Evolutionary conservation across 1,140 invertebrate species (phyloP).

Genomic region (Anastrepha obliqua): DNA sequence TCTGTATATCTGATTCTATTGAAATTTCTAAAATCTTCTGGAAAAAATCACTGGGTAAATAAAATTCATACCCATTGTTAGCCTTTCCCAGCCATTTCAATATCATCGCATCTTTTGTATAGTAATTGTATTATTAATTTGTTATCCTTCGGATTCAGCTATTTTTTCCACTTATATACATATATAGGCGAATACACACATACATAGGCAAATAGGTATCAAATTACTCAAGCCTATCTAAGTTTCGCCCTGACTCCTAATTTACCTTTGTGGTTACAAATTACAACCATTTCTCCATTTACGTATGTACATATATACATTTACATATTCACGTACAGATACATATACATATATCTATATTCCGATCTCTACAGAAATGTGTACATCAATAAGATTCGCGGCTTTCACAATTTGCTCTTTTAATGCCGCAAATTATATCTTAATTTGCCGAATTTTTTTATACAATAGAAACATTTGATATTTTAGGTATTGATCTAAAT

Average conservation of each 20-base stretch:
- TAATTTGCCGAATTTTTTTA: neutral
- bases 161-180: neutral
- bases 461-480: neutral
- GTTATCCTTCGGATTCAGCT: neutral
- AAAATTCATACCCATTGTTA: neutral
- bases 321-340: neutral
- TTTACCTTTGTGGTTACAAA: neutral
- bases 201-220: neutral
- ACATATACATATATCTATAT: neutral
- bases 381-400: neutral
- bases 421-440: too few relatives aligned
- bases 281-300: neutral
- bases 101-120: neutral
- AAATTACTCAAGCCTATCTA: neutral
- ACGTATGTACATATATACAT: neutral
- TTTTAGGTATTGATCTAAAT: neutral
- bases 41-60: neutral
- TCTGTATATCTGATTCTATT: neutral
- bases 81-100: neutral
- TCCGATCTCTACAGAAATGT: neutral
- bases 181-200: too few relatives aligned
- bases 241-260: neutral
- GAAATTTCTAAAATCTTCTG: neutral
- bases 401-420: neutral
- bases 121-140: constrained; percentile 32